Evolutionary conservation across 2,888 invertebrate genomes (phyloP), one percentile per base, ranked within the genome.

Genomic region (Toxonevra muliebris): DNA sequence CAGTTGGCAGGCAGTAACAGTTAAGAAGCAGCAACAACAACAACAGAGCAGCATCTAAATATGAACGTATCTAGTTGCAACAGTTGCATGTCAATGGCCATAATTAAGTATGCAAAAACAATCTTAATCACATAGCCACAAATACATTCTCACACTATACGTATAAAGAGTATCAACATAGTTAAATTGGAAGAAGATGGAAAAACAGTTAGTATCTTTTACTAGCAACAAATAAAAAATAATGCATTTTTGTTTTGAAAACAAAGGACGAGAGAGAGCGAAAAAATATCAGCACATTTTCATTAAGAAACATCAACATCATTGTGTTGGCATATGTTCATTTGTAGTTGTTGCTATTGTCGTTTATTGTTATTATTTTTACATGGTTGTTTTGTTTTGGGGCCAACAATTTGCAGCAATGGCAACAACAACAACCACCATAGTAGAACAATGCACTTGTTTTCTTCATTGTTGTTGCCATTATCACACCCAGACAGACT

Each of bases 1-100:
- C 41, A 10, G 48, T 15, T 15, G 15, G 15, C 15, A n/a, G 48
- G 13, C 15, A 15, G 13, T n/a, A 54, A 54, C 54, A 54, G 54
- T 54, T 54, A 54, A 54, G 20, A 54, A 12, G 15, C 43, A 43
- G 62, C 41, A 13, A 40, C 66, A 55, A 45, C 60, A 62, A 43
- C 55, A 60, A 48, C 45, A 30, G n/a, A 54, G 9, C 54, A 54
- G 20, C 54, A 54, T 13, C 11, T 15, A 15, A 0, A 1, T 15
- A 48, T n/a, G 15, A 48, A 48, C 11, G 48, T 13, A 48, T 13
- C 48, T n/a, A 12, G 17, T 54, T 54, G 78, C 76, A 76, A 77
- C 76, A 77, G 77, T 78, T 79, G 78, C 80, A 79, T 79, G 78
- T 79, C 78, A 79, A 79, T 79, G 76, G 75, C 76, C 76, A 79